A percentile compares a stretch with the other conserved stretches of the same genome.
Evolutionary conservation across 2,797 vertebrate genomes (phyloP).

Genomic region (Psittacula derbiana): DNA sequence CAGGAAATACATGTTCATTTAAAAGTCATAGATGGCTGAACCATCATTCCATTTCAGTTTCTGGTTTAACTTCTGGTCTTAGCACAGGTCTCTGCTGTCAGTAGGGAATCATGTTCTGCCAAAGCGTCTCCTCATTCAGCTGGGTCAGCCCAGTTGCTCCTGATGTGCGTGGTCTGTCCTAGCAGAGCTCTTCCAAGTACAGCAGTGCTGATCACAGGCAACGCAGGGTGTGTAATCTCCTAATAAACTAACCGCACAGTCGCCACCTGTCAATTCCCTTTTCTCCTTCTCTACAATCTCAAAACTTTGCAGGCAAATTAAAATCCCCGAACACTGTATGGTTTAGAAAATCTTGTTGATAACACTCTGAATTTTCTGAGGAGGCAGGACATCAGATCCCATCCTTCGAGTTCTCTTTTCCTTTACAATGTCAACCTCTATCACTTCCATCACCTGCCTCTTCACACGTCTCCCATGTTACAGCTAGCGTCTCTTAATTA

Average conservation of each 20-base stretch:
- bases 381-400: not conserved
- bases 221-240: accelerated
- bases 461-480: not conserved
- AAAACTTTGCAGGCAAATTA: not conserved
- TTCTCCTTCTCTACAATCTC: not conserved
- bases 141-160: accelerated
- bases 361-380: not conserved
- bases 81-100: not conserved
- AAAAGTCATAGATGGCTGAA: not conserved
- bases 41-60: not conserved
- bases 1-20: not conserved
- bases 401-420: not conserved
- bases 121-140: not conserved
- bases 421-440: not conserved
- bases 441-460: not conserved
- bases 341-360: not conserved
- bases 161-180: accelerated
- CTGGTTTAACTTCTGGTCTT: not conserved
- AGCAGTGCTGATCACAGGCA: too few relatives aligned
- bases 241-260: not conserved
- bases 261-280: not conserved
- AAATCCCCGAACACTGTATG: not conserved
- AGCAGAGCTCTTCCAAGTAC: accelerated
- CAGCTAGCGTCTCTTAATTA: not conserved
- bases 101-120: accelerated